Evolutionary conservation across 2,113 vertebrate species (phyloP), one percentile per base, ranked within the genome.

Genomic region (Peromyscus maniculatus): DNA sequence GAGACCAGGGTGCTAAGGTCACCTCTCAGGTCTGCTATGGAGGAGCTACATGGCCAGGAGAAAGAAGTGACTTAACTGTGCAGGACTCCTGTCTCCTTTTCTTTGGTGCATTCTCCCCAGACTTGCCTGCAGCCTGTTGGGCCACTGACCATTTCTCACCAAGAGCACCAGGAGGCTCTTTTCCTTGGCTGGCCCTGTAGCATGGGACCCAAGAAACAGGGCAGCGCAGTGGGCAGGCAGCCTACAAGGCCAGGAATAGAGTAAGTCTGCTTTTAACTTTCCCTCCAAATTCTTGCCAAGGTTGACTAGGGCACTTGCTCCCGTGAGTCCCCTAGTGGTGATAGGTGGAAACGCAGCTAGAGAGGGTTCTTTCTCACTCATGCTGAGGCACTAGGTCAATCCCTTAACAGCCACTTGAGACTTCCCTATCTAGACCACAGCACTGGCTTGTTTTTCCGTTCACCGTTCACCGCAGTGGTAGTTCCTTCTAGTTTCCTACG

Each of bases 261-360:
- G 2, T 5, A 52, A 93, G 33, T 69, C 87, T 36, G 16, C 55
- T n/a, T 57, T 49, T 69, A 43, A 39, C 19, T 19, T 15, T 12
- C 36, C 22, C 39, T 69, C n/a, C 67, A 36, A 49, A 28, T 69
- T 74, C 62, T 90, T 62, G 69, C 78, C 46, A 2, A 5, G 22
- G 24, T 31, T 89, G 72, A 46, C 64, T 7, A 0, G 21, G 36
- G 57, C 24, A 6, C 31, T 93, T 69, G 82, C 86, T 46, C n/a
- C 11, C 4, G 52, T 79, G 90, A 49, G 96, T 83, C 87, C 93
- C 92, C 83, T 97, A 2, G 93, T 97, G 93, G 97, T 87, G 39
- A 17, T 7, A 49, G 9, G 31, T 71, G 55, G 59, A 77, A 97
- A 69, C 43, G 90, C 83, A 89, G 3, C 67, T 33, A 28, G 69